Evolutionary conservation across 1,140 invertebrate genomes (phyloP), one percentile per base, ranked within the genome.

Genomic region (Gryon sp.): DNA sequence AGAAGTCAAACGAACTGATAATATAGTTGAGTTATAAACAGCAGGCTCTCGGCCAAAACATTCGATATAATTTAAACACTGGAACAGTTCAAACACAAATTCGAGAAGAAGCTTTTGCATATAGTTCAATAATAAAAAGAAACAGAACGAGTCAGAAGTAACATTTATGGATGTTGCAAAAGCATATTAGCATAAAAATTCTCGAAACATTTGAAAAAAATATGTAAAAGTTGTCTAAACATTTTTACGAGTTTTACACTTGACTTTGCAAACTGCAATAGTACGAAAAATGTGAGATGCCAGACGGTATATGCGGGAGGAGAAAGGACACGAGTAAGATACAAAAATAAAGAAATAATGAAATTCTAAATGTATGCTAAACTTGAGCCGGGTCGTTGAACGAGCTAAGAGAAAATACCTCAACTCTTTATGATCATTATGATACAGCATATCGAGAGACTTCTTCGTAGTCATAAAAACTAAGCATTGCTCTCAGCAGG

Each of bases 371-470:
- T 28, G 7, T 28, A 32, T 50, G 45, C 28, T 50, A 50, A 50
- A 11, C 15, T 6, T 24, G 40, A 43, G 16, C 5, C 3, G 22
- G 45, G 45, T 50, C 26, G 28, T 32, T 32, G 45, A 50, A 50
- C 45, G 45, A 8, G 15, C n/a, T 11, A n/a, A 30, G 26, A 50
- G 26, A 50, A 32, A 50, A 40, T 8, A 40, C n/a, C 15, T 30
- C n/a, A 1, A 43, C 40, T 43, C 24, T 45, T 46, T 50, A 50
- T 50, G 24, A 32, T 50, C 28, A 50, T 50, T 32, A 40, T 40
- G 14, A 26, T 16, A 53, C 50, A 55, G 34, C 20, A 50, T 34
- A 50, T 32, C 28, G 15, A 50, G 28, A 45, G n/a, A n/a, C n/a
- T n/a, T 8, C 9, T 8, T 18, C 15, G 14, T 18, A n/a, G n/a